Base-by-base conservation (phyloP, 2,888 invertebrate genomes). In the Allygus modestus region DNA sequence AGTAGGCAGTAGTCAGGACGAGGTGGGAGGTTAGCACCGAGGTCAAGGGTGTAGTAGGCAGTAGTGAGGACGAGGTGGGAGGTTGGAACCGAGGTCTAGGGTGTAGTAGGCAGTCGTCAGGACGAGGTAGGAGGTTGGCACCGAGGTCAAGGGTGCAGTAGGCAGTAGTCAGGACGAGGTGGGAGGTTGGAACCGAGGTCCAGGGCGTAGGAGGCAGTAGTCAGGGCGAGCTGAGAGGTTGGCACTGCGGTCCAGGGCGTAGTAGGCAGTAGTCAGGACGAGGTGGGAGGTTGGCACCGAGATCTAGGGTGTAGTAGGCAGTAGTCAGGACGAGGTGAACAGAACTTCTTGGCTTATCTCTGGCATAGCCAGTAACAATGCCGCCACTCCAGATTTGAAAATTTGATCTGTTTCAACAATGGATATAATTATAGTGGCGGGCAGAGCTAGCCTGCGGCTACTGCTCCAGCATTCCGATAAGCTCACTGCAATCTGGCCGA, bases 371-470 rank as follows among this genome's bases (percentile, higher is more conserved):
- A 71, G 33, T 20, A 71, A 71, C 82, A 69, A 69, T 69, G 82
- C 82, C 54, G 69, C 54, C 71, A 82, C 51, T 71, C 43, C 54
- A 82, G 82, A 82, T 82, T 82, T 82, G 82, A 69, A 43, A 65
- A 82, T 69, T 82, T 82, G 82, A 82, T 82, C 54, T 69, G 71
- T 73, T 51, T 41, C 71, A 82, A 82, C 82, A 82, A 82, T 82
- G 73, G 82, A 54, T 69, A 82, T 82, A 82, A 82, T 82, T 82
- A 82, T 82, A 82, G 71, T 23, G 73, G 82, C 75, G 75, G 43
- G 46, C 15, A 26, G 28, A 1, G 23, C 9, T 26, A 20, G 75
- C 75, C 75, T 17, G 46, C 20, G 75, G 43, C 46, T 9, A 12
- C 28, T 23, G 75, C 75, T 46, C 28, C 43, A n/a, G 20, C 75